Evolutionary conservation across 2,113 vertebrate genomes (phyloP).

Genomic region (Columba janthina): DNA sequence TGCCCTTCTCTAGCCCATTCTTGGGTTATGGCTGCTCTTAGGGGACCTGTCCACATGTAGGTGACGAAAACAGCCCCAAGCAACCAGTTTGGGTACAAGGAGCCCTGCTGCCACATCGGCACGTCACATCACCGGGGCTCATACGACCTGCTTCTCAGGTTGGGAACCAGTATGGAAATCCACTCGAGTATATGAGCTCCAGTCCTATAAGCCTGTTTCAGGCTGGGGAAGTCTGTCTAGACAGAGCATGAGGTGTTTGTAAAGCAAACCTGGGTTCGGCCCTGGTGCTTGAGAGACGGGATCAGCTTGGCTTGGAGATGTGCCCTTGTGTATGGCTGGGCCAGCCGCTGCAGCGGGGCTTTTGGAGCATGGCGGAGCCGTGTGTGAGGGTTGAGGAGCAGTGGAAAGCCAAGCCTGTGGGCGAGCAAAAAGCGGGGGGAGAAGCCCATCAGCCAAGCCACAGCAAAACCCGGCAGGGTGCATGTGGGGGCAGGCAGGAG

Average conservation of each 20-base stretch:
- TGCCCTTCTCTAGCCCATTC: background rate
- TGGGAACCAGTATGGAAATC: conserved; percentile 64
- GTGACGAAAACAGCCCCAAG: background rate
- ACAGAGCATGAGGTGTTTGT: background rate
- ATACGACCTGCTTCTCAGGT: conserved; percentile 56
- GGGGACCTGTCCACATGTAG: background rate
- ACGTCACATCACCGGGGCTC: background rate
- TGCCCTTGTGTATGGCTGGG: accelerated
- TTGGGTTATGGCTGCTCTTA: background rate
- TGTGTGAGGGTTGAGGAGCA: background rate
- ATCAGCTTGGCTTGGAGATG: background rate
- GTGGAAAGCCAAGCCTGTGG: background rate
- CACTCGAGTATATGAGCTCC: background rate
- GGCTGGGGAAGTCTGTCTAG: conserved; percentile 32
- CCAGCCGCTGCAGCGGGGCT: background rate
- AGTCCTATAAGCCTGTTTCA: background rate
- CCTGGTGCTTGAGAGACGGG: background rate
- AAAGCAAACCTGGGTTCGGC: background rate
- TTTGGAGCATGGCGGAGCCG: background rate
- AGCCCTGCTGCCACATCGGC: background rate
- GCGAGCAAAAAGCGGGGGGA: background rate
- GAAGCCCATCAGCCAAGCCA: background rate
- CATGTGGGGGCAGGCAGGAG: background rate
- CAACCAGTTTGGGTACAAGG: background rate
- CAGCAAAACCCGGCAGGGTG: background rate